Evolutionary conservation across 2,113 vertebrate genomes (phyloP), one percentile per base, ranked within the genome.

Genomic region (Salvelinus sp.): DNA sequence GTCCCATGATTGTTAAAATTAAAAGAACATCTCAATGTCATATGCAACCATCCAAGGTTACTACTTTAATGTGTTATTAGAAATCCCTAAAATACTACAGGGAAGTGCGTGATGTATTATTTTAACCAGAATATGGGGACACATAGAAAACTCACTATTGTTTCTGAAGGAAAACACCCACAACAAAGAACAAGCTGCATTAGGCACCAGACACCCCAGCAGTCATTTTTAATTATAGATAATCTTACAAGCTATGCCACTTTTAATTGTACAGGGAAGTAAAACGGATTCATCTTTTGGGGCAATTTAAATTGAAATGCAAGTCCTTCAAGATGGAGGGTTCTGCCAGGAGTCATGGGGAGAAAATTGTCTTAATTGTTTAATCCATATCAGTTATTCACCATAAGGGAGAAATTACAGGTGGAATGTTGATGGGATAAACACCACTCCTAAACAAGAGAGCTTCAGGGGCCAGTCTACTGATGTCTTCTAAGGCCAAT

Each of bases 311-410:
- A 91, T 91, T 91, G 76, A 92, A 88, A 88, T 75, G 9, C 83
- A 73, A 62, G 63, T 85, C 87, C 75, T 90, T 87, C 74, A 75
- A 81, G 75, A 79, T 76, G 82, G 77, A 77, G 73, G 86, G 82
- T 77, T 76, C 83, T 91, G 88, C 86, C 87, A 88, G 87, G 88
- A 89, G 86, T 90, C 91, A 90, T 71, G 76, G 78, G 85, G 87
- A 83, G 89, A 91, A 92, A 93, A 91, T 85, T 72, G 82, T 86
- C 86, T 86, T 91, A 92, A 91, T 91, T 93, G 90, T 90, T 90
- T 91, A 88, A 91, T 93, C 87, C 88, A 83, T 91, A 91, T 92
- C 88, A 90, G 85, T 90, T 89, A 92, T 89, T 78, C 77, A 78
- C 85, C 86, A 87, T 90, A 87, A 89, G 91, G 88, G 86, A 89